Evolutionary conservation across 2,797 vertebrate species (phyloP).

Genomic region (Fratercula arctica): DNA sequence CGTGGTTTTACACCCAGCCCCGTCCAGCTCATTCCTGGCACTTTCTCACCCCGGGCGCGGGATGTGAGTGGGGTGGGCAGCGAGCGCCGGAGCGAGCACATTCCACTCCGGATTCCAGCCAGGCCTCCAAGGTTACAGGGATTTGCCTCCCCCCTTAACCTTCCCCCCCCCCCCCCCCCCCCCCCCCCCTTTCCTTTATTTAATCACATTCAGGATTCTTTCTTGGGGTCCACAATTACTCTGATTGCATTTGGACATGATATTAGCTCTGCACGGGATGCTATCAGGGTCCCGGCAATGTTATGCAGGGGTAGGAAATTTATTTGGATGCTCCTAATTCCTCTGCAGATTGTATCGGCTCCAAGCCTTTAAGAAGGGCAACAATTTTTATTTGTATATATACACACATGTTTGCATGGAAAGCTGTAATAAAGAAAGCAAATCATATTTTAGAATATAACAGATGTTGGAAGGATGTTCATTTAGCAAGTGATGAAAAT

Average conservation of each 20-base stretch:
- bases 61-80: neutral
- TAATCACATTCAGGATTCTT: neutral
- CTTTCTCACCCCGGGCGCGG: neutral
- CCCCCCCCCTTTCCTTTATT: neutral
- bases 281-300: neutral
- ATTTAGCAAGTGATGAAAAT: neutral
- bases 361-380: neutral
- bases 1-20: neutral
- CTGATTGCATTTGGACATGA: neutral
- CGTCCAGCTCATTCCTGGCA: neutral
- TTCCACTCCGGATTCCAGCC: conserved; percentile 40
- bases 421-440: neutral
- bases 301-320: neutral
- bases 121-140: conserved; percentile 16
- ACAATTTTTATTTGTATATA: neutral
- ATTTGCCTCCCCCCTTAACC: neutral
- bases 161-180: too few relatives aligned
- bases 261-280: neutral
- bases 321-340: conserved; percentile 40
- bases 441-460: neutral
- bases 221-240: neutral
- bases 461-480: neutral
- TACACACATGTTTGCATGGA: neutral
- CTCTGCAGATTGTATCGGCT: neutral
- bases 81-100: neutral